Conservation (phyloP, 2,888 invertebrate species). For the Gnatocerus cornutus region DNA sequence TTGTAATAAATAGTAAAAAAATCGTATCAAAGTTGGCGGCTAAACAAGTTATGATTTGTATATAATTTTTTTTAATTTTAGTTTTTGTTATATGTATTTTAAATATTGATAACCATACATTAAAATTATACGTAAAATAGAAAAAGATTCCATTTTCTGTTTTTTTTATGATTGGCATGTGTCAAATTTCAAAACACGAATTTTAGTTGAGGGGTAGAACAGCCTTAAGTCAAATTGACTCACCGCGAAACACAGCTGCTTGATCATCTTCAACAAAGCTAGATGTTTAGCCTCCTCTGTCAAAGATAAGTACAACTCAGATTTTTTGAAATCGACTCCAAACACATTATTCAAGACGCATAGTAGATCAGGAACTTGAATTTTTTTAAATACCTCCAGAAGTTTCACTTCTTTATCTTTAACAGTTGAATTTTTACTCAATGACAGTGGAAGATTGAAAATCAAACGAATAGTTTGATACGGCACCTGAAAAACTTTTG, state of each 20-base stretch:
- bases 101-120: too few relatives aligned
- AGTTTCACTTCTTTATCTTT: conserved; percentile 69
- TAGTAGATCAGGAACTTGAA: conserved; percentile 67
- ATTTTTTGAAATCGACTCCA: conserved; percentile 69
- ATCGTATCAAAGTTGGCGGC: too few relatives aligned
- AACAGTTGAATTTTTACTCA: conserved; percentile 61
- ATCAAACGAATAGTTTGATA: conserved; percentile 70
- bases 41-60: too few relatives aligned
- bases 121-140: too few relatives aligned
- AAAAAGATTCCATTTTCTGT: too few relatives aligned
- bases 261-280: conserved; percentile 67
- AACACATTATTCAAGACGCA: conserved; percentile 73
- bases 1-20: too few relatives aligned
- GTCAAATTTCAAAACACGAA: too few relatives aligned
- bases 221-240: too few relatives aligned
- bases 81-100: too few relatives aligned
- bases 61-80: too few relatives aligned
- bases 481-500: conserved; percentile 64
- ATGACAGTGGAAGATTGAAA: conserved; percentile 69
- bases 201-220: too few relatives aligned
- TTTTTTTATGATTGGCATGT: too few relatives aligned
- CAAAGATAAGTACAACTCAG: conserved; percentile 59
- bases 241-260: conserved; percentile 69
- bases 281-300: conserved; percentile 59
- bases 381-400: conserved; percentile 61